Evolutionary conservation across 2,888 invertebrate species (phyloP), one percentile per base, ranked within the genome.

Genomic region (Drosophila incognita): DNA sequence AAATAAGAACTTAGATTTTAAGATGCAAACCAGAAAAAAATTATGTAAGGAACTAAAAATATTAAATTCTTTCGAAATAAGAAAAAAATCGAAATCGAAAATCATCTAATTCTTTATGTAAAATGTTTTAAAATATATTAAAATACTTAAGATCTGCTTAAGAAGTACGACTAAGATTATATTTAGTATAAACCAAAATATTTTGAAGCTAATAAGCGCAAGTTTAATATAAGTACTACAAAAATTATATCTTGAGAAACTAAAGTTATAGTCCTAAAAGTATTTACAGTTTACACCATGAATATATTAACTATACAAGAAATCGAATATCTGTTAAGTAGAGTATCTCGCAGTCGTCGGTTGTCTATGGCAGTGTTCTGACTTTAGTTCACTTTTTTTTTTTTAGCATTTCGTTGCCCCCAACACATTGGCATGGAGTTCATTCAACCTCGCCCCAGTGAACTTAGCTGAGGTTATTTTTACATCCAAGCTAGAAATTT

Each of bases 391-490:
- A 15, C 15, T 57, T 65, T 61, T 59, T 76, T 59, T 76, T 65
- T 49, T 70, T 40, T 48, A 52, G 46, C n/a, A 40, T 57, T 54
- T 52, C 73, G 76, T 77, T 73, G 53, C 67, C 57, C 31, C 60
- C 49, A 61, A 63, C 64, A 69, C 60, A 74, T 79, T 77, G 78
- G 78, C 79, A 78, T 72, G 82, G 90, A 92, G 92, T 93, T 93
- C 92, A 92, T 93, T 93, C 92, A 93, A 92, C 92, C 92, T 93
- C 92, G 92, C 92, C 92, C 92, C 92, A 93, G 92, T 93, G 92
- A 93, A 93, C 92, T 93, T 92, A 92, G 90, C 89, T 92, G 92
- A 92, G 92, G 92, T 92, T 92, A 92, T 92, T 92, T 92, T 92
- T 91, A 91, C 92, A 79, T 79, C 83, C 69, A 81, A 82, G 79